phyloP scores from a whole-genome alignment of 1,140 invertebrate genomes.

The Capitella teleta region DNA sequence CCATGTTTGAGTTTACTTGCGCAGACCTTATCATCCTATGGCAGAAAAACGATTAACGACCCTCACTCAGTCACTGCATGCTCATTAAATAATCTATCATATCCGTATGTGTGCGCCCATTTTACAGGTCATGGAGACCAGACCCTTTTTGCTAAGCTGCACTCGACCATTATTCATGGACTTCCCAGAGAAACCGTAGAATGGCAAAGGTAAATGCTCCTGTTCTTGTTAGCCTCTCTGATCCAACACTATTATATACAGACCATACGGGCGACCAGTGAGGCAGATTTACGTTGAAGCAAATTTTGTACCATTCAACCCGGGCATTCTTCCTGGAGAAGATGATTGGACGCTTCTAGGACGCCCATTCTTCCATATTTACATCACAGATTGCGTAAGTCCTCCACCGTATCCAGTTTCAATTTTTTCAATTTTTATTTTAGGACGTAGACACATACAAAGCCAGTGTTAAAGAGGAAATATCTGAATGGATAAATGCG shows the following conservation, averaged over 20 bases:
- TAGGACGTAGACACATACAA: constrained; percentile 88
- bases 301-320: constrained; percentile 66
- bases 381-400: constrained; percentile 74
- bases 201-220: constrained; percentile 59
- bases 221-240: background rate
- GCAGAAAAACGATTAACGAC: too few species aligned
- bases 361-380: constrained; percentile 81
- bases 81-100: too few species aligned
- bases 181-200: constrained; percentile 75
- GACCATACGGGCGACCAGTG: constrained; percentile 45
- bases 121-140: constrained; percentile 74
- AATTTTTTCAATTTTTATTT: constrained; percentile 2
- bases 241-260: constrained; percentile 15
- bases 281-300: constrained; percentile 61
- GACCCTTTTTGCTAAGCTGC: constrained; percentile 70
- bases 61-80: too few species aligned
- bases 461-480: constrained; percentile 68
- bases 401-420: background rate
- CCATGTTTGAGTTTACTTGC: too few species aligned
- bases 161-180: constrained; percentile 60
- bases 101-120: too few species aligned
- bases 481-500: constrained; percentile 73
- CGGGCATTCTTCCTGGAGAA: constrained; percentile 54
- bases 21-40: too few species aligned
- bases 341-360: constrained; percentile 60